A percentile compares a stretch with the other conserved stretches of the same genome.
phyloP scores from a whole-genome alignment of 2,113 vertebrate genomes.

The Notechis scutatus region DNA sequence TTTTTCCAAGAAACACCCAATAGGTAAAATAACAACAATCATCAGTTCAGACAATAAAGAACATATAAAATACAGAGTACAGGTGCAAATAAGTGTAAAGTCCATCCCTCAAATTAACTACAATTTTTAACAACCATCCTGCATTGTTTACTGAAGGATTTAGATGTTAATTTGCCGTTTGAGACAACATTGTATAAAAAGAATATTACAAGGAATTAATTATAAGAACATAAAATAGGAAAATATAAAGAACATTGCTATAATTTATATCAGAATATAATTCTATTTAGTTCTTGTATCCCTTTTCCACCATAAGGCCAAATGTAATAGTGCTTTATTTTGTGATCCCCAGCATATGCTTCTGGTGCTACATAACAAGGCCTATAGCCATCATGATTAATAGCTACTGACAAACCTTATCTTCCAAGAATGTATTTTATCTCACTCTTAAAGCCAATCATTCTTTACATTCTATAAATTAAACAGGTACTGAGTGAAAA shows the following conservation, averaged over 20 bases:
- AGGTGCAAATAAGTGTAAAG: not conserved
- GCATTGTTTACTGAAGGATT: not conserved
- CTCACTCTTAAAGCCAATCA: not conserved
- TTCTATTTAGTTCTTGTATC: not conserved
- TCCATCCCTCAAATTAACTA: not conserved
- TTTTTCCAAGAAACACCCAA: conserved; percentile 32
- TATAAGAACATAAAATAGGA: not conserved
- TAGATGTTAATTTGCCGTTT: not conserved
- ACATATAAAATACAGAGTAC: not conserved
- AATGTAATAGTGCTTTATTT: not conserved
- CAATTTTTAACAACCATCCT: not conserved
- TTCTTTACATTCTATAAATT: not conserved
- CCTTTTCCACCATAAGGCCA: not conserved
- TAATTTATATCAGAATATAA: not conserved
- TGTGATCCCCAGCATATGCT: not conserved
- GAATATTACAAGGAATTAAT: not conserved
- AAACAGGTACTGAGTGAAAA: not conserved
- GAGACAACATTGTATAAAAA: not conserved
- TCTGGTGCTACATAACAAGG: not conserved
- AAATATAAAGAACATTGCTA: not conserved
- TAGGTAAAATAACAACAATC: not conserved
- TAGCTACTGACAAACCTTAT: not conserved
- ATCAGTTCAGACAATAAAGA: not conserved
- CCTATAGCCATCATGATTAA: not conserved
- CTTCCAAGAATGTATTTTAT: not conserved